Evolutionary conservation across 2,888 invertebrate genomes (phyloP).

Genomic region (Aleiodes leptofemur): DNA sequence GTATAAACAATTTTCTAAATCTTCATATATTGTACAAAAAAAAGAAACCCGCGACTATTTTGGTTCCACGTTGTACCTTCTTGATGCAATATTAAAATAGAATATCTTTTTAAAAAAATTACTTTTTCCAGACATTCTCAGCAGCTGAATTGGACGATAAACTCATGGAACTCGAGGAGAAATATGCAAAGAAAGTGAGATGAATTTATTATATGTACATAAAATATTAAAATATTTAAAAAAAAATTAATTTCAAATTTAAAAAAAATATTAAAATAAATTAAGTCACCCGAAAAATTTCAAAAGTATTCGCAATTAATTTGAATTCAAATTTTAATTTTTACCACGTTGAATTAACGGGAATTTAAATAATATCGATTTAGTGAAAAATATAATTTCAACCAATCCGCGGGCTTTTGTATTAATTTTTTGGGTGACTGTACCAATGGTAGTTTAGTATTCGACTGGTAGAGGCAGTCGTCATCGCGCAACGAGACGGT

Average conservation of each 20-base stretch:
- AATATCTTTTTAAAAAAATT: constrained; percentile 25
- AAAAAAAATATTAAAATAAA: too few relatives aligned
- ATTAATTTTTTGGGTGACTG: constrained; percentile 60
- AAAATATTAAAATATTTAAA: background rate
- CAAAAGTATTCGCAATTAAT: background rate
- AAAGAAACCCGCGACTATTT: background rate
- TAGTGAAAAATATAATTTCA: background rate
- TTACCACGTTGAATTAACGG: background rate
- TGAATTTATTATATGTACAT: constrained; percentile 42
- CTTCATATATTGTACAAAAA: constrained; percentile 10
- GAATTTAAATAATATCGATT: constrained; percentile 25
- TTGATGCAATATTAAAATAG: constrained; percentile 22
- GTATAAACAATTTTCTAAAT: constrained; percentile 38
- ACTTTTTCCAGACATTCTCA: constrained; percentile 67
- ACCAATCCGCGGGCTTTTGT: constrained; percentile 20
- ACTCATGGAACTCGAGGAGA: constrained; percentile 66
- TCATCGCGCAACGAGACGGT: constrained; percentile 69
- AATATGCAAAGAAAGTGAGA: constrained; percentile 64
- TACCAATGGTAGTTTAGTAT: constrained; percentile 66
- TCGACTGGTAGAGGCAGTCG: constrained; percentile 69
- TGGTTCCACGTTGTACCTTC: constrained; percentile 48
- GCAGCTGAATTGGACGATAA: constrained; percentile 67
- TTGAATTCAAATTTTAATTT: constrained; percentile 7
- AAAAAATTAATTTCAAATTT: background rate
- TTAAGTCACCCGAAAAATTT: too few relatives aligned